Percentiles rank a stretch among this genome's conserved stretches.
Evolutionary conservation across 2,797 vertebrate genomes (phyloP).

Genomic region (Bradypus variegatus): DNA sequence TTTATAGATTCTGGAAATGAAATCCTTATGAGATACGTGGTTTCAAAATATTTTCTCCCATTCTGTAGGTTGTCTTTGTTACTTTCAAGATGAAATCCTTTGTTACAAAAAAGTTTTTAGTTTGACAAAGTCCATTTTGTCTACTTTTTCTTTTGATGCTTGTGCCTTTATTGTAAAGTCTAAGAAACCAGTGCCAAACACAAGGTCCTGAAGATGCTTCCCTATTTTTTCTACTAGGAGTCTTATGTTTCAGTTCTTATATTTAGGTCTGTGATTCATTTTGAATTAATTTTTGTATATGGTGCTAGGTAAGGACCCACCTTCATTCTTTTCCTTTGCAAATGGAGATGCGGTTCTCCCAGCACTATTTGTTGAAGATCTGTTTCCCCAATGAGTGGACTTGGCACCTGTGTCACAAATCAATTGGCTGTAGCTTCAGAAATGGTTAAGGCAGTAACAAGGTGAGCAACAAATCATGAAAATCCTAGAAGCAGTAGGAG

Average conservation of each 20-base stretch:
- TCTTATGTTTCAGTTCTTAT: slow-evolving; percentile 14
- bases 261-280: not conserved
- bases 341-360: not conserved
- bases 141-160: not conserved
- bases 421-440: not conserved
- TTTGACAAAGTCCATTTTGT: not conserved
- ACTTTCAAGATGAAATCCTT: too few relatives aligned
- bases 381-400: not conserved
- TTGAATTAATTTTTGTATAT: not conserved
- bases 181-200: not conserved
- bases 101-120: not conserved
- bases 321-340: not conserved
- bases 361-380: not conserved
- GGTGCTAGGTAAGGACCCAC: not conserved
- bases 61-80: not conserved
- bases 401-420: not conserved
- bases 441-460: too few relatives aligned
- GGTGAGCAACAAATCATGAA: too few relatives aligned
- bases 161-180: not conserved
- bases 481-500: too few relatives aligned
- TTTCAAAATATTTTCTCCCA: slow-evolving; percentile 1
- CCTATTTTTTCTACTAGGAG: not conserved
- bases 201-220: not conserved
- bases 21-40: not conserved
- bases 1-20: not conserved